A percentile compares a stretch with the other conserved stretches of the same genome.
phyloP scores from a whole-genome alignment of 1,140 invertebrate genomes.

The Apis cerana region DNA sequence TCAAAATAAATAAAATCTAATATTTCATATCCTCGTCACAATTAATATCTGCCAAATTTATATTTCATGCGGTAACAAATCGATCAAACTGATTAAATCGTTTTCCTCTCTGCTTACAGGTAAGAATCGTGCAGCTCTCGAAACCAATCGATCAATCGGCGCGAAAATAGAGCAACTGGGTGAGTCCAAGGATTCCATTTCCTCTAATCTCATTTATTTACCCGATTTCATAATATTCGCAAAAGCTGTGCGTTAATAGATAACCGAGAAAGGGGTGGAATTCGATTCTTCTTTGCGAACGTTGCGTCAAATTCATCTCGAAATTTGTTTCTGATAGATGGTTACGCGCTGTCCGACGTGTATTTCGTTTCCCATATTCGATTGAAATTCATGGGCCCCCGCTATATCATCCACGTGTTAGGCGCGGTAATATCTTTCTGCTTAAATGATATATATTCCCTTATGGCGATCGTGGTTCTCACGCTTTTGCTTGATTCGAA shows the following conservation, averaged over 20 bases:
- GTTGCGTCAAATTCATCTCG: background rate
- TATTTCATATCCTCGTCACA: background rate
- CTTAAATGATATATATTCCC: conserved; percentile 38
- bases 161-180: too few relatives aligned
- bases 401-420: conserved; percentile 15
- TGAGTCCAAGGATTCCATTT: conserved; percentile 4
- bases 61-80: background rate
- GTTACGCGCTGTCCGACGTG: background rate
- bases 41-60: background rate
- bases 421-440: conserved; percentile 41
- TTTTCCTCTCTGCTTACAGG: conserved; percentile 29
- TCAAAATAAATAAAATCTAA: background rate
- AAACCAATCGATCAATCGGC: background rate
- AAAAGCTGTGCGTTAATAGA: too few relatives aligned
- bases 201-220: background rate
- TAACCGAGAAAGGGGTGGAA: background rate
- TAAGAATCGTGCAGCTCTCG: conserved; percentile 10
- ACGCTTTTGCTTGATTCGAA: background rate
- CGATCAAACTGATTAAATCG: conserved; percentile 5
- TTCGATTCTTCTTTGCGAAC: conserved; percentile 35
- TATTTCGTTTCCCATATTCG: conserved; percentile 37
- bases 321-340: conserved; percentile 34
- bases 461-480: background rate
- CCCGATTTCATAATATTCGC: conserved; percentile 1
- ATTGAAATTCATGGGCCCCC: conserved; percentile 14